Evolutionary conservation across 2,888 invertebrate genomes (phyloP).

Genomic region (Rhopalosiphum nymphaeae): DNA sequence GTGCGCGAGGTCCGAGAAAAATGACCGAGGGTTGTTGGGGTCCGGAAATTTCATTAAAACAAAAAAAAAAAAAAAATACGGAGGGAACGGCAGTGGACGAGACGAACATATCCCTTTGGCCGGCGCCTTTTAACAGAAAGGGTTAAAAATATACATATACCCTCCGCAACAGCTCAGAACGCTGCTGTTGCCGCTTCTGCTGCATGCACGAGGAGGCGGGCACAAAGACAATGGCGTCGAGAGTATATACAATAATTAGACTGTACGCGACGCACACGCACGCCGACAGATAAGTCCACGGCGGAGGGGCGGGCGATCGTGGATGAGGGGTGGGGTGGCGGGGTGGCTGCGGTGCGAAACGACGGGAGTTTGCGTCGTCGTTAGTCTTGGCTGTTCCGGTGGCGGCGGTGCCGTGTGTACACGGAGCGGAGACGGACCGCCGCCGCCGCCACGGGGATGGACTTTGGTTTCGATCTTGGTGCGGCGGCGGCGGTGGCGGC

Average conservation of each 20-base stretch:
- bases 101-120: conserved; percentile 29
- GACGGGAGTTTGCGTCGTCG: conserved; percentile 41
- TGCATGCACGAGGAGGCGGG: neutral
- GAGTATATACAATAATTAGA: conserved; percentile 54
- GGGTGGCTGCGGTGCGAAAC: neutral
- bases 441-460: conserved; percentile 59
- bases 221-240: conserved; percentile 62
- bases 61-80: conserved; percentile 34
- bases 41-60: conserved; percentile 64
- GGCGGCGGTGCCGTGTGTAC: conserved; percentile 6
- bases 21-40: conserved; percentile 57
- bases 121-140: conserved; percentile 15
- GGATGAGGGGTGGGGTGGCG: neutral
- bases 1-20: conserved; percentile 47
- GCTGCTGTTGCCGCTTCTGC: neutral
- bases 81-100: neutral
- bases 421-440: conserved; percentile 37
- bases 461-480: conserved; percentile 62
- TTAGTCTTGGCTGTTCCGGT: conserved; percentile 37
- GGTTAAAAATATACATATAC: conserved; percentile 23
- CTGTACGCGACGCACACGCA: conserved; percentile 18
- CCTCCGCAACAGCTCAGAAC: neutral
- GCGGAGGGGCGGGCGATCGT: neutral
- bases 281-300: neutral
- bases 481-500: conserved; percentile 50